Evolutionary conservation across 2,888 invertebrate species (phyloP).

Genomic region (Pterostichus niger): DNA sequence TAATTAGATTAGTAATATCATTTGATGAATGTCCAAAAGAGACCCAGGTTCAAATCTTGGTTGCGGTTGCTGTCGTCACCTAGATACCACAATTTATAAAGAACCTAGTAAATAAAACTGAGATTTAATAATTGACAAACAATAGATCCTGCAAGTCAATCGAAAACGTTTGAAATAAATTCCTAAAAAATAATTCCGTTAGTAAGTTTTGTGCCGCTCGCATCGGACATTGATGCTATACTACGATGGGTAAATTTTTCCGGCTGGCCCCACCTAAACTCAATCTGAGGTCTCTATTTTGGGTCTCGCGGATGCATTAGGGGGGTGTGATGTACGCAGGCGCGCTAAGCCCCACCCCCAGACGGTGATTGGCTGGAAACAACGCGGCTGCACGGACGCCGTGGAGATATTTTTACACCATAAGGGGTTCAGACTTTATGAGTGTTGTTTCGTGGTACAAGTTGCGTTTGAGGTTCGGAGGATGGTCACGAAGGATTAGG

Average conservation of each 20-base stretch:
- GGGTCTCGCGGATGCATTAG: conserved; percentile 75
- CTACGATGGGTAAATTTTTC: conserved; percentile 72
- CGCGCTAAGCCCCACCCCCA: conserved; percentile 71
- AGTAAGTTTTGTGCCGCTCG: conserved; percentile 68
- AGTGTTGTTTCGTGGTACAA: conserved; percentile 1
- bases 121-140: no score
- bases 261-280: conserved; percentile 74
- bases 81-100: no score
- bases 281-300: conserved; percentile 75
- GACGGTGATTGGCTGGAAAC: conserved; percentile 70
- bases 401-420: conserved; percentile 53
- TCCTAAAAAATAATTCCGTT: no score
- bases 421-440: conserved; percentile 39
- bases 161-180: no score
- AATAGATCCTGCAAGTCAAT: no score
- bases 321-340: conserved; percentile 73
- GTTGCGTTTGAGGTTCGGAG: background rate
- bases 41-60: no score
- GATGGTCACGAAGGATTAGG: background rate
- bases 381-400: conserved; percentile 34
- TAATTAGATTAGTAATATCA: no score
- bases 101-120: no score
- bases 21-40: no score
- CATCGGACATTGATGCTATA: conserved; percentile 52
- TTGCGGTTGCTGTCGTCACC: no score